Base-by-base conservation (phyloP, 2,113 vertebrate species). In the Stomatorhinus ivindoensis region DNA sequence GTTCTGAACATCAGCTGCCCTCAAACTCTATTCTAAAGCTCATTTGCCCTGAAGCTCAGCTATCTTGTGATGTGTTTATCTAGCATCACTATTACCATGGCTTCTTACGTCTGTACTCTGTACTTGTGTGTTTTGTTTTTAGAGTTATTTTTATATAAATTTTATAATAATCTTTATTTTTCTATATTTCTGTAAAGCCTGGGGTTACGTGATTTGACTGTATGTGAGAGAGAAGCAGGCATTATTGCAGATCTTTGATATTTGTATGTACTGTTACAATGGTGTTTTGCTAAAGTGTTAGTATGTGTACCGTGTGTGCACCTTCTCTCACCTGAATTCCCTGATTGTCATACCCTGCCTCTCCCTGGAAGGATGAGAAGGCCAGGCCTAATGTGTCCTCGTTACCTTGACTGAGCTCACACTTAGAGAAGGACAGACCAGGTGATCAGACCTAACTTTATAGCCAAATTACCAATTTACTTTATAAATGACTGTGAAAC, bases 81-180 rank as follows among this genome's bases (percentile, higher is more conserved):
- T 42, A 80, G 73, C 35, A 7, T 80, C 35, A 21, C 35, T 80
- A 5, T 35, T 80, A 19, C 73, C 31, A 80, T 27, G 44, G 82
- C 24, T 48, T 48, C 82, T 85, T 35, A 50, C 15, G 2, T 13
- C 85, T 86, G 48, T 35, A 80, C 35, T 35, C 21, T 65, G 31
- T 84, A 47, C 46, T 7, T 86, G 27, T 31, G 27, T 53, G 85
- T 53, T 21, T 51, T 51, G 46, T 86, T 19, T 19, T 53, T 86
- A 86, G 48, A 51, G 48, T 86, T 47, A 85, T 48, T 85, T 85
- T 85, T 85, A 80, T 80, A 80, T 85, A 11, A 48, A 48, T 85
- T 50, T 35, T 86, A 50, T 86, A 86, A 86, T 48, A 27, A 53
- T 86, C 47, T 86, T 35, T 86, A 51, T 86, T 86, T 86, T 51